Base-by-base conservation (phyloP, 2,797 vertebrate species). In the Phaenicophaeus curvirostris region DNA sequence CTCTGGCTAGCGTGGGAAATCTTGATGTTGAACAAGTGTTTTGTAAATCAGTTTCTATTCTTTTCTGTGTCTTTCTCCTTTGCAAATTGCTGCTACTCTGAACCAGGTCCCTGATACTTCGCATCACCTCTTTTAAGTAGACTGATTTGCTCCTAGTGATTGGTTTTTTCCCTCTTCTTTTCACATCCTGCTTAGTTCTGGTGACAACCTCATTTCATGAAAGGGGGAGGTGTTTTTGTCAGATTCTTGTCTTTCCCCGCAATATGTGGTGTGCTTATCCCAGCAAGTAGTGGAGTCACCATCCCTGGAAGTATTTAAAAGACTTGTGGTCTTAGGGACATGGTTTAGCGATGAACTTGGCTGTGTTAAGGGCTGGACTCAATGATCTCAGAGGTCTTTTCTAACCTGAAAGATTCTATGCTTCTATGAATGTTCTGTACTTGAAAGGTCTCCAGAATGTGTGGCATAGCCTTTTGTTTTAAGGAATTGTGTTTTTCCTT, bases 1-100 rank as follows among this genome's bases (percentile, higher is more conserved):
- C 21, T 92, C 35, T 65, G 46, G 66, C 59, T 85, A 72, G 44
- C 10, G 2, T 89, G 73, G 84, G 69, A 96, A 96, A 94, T 89
- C 82, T 79, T 81, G 61, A 65, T 85, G 87, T 88, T 59, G 44
- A 81, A 85, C 13, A 27, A 83, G 85, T 61, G 5, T 90, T 91
- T 65, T 33, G 20, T 76, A 87, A 77, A 79, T 75, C 44, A 27
- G 21, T 65, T 94, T 94, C 93, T 94, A 17, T 72, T 85, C 39
- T 35, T 55, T 61, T 85, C 87, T 71, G 33, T 65, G 21, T 14
- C 39, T 50, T 31, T 31, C 25, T 55, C 33, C 35, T 79, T 74
- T 91, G 31, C 46, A 76, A 89, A 63, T 35, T 86, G 68, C 54
- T 23, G 33, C 41, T 33, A 62, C 33, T 87, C 62, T 74, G 55